Base-by-base conservation (phyloP, 2,113 vertebrate genomes). In the Poeciliopsis occidentalis region DNA sequence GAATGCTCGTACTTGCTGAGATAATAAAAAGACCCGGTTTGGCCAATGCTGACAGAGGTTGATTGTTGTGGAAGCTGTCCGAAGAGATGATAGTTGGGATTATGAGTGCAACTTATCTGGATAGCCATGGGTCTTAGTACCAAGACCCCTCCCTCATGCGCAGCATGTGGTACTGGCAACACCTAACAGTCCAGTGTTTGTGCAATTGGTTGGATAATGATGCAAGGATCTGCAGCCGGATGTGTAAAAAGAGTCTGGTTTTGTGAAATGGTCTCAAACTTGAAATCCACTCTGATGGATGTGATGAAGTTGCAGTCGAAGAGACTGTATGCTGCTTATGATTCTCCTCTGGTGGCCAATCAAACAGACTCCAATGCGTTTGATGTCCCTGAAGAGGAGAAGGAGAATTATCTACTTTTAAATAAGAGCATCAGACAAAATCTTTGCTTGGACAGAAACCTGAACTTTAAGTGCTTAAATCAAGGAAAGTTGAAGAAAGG, bases 341-440 rank as follows among this genome's bases (percentile, higher is more conserved):
- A 99, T 99, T 93, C 97, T 95, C 95, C 97, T 99, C 96, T 99
- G 98, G 91, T 99, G 98, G 90, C 98, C 98, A 89, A 98, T 98
- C 88, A 99, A 95, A 87, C 95, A 95, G 89, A 99, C 95, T 78
- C 98, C 98, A 73, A 98, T 98, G 90, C 96, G 96, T 93, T 97
- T 95, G 92, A 99, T 91, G 82, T 99, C 98, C 75, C 98, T 99
- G 93, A 64, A 77, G 51, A 76, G 47, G 61, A 67, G 61, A 73
- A 57, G 37, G 77, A 75, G 67, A 67, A 6, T 24, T 8, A 37
- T 15, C 61, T 3, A 13, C 12, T 54, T 80, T 65, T 60, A 71
- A 13, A 19, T 17, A 63, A 60, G 11, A 78, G 11, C 19, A 80
- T 30, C 0, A 31, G 31, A 64, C 3, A 15, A 32, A 57, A n/a